Evolutionary conservation across 2,797 vertebrate species (phyloP), one percentile per base, ranked within the genome.

Genomic region (Acanthiza pusilla): DNA sequence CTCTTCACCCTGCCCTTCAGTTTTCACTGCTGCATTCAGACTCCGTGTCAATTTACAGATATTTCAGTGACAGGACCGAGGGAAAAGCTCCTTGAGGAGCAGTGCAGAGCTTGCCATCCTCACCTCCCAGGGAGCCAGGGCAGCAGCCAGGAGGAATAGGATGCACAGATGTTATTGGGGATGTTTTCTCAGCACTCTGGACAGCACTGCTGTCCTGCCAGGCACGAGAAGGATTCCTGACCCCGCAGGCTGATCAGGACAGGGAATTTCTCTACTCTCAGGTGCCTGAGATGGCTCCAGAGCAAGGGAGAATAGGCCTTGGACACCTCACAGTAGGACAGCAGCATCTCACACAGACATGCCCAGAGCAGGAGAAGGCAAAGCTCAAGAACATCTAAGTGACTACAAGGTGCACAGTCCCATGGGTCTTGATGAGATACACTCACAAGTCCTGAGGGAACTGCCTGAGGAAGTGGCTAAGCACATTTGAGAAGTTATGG

Each of bases 301-400:
- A 23, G 10, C 2, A 7, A 57, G 11, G 36, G 32, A 57, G 10
- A 29, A 14, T 0, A 50, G 22, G 18, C 30, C 9, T 19, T 36
- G 66, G 12, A 71, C 18, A 13, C 19, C 73, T 71, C 26, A 13
- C 19, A 30, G 16, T 3, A 47, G 34, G 30, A 34, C 30, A 54
- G 48, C 16, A 34, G 5, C 9, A 22, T 18, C 73, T 71, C 26
- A 13, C 22, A 19, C 6, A 32, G 43, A 13, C 26, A 19, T 29
- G 10, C 5, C 30, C 0, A 0, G 1, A 1, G 34, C 22, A 63
- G 54, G 6, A 18, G 25, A 36, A 36, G 15, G 40, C 10, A 17
- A 48, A 21, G 26, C 18, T 55, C 22, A 42, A 50, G 18, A 50
- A 36, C 3, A 43, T 8, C 26, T 36, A 3, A 42, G 58, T 32